Base-by-base conservation (phyloP, 2,888 invertebrate species). In the Conops quadrifasciatus region DNA sequence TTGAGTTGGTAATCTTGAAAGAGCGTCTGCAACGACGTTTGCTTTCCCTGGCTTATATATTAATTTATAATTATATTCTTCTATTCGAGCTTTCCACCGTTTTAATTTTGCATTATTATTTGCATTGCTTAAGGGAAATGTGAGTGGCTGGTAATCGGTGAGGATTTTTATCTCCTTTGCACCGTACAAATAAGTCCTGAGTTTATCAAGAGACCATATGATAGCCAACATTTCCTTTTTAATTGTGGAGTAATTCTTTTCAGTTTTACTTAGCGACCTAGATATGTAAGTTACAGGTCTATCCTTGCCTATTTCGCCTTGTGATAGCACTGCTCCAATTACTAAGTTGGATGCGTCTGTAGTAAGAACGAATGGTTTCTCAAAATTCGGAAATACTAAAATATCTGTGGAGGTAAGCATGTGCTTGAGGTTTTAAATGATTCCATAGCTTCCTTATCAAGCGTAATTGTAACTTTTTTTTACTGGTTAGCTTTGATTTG, bases 341-440 rank as follows among this genome's bases (percentile, higher is more conserved):
- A 72, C 74, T n/a, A 62, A 56, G 21, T 75, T 58, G 1, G 73
- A 76, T 15, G 77, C 75, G 24, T 77, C 76, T 2, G 74, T 74
- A 24, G 75, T 75, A 1, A 76, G 49, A 16, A 68, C 72, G 30
- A 76, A 76, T 0, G 71, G 43, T 56, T 75, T 75, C 11, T 66
- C 47, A 21, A 76, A 76, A 58, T 75, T 71, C 11, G 72, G 75
- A 58, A 73, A 77, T 19, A 66, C 67, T 45, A 75, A 49, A 19
- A 74, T 69, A 9, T 75, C 73, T 0, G 69, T 45, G 9, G 73
- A 74, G 2, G 56, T 64, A 11, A 76, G 53, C 24, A 69, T 3
- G 9, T 71, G 19, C 51, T 75, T 70, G 4, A 71, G n/a, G 9
- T 71, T 51, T 56, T 69, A 45, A 76, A 72, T 28, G 71, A 67